Percentiles rank a stretch among this genome's conserved stretches.
Evolutionary conservation across 2,113 vertebrate genomes (phyloP).

Genomic region (Willisornis vidua): DNA sequence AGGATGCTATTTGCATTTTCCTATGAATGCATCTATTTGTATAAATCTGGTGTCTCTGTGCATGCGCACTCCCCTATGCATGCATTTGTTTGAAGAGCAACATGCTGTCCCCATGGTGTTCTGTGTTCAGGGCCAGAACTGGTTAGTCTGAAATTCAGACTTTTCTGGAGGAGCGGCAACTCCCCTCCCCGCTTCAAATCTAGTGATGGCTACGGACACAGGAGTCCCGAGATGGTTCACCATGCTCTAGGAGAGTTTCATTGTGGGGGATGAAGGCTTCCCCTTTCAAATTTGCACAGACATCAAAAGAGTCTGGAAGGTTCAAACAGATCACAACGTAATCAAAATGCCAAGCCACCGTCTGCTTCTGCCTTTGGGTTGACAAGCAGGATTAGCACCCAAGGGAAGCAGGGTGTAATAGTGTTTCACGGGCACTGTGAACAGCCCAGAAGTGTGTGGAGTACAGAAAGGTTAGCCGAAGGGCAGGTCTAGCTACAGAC

Average conservation of each 20-base stretch:
- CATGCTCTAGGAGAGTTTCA: not conserved
- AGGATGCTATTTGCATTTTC: constrained; percentile 67
- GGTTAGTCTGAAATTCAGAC: constrained; percentile 35
- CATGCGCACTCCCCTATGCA: constrained; percentile 7
- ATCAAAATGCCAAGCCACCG: constrained; percentile 64
- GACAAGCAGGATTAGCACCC: constrained; percentile 64
- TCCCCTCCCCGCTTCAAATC: not conserved
- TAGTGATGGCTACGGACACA: not conserved
- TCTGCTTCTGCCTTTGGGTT: constrained; percentile 64
- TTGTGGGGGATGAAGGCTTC: constrained; percentile 48
- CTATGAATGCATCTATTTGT: constrained; percentile 63
- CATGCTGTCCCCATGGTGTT: not conserved
- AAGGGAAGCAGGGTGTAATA: constrained; percentile 66
- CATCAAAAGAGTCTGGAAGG: constrained; percentile 66
- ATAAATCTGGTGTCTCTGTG: constrained; percentile 56
- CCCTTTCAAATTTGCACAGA: constrained; percentile 61
- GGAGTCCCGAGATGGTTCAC: constrained; percentile 40
- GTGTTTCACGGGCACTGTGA: constrained; percentile 63
- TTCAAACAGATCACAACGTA: constrained; percentile 67
- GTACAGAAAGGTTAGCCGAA: constrained; percentile 64
- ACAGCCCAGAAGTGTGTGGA: constrained; percentile 40
- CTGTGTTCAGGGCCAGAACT: constrained; percentile 4
- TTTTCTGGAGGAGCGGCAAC: constrained; percentile 17
- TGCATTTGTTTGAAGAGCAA: constrained; percentile 56
- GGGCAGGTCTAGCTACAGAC: constrained; percentile 49